Conservation (phyloP, 2,113 vertebrate species). For the Epinephelus fuscoguttatus region DNA sequence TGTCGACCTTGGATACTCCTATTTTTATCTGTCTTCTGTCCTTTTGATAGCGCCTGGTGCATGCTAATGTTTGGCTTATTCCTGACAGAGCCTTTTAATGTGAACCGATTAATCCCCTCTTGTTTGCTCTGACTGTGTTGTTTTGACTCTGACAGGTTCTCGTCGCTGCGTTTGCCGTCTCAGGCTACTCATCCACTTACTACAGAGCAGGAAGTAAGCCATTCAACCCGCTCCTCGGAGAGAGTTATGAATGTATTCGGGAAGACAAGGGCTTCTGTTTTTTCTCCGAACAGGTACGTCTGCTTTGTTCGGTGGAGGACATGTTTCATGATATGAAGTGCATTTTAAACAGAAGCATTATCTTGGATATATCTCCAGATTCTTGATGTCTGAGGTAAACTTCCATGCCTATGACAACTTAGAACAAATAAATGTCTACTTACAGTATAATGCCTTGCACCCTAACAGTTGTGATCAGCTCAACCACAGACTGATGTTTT, state of each 20-base stretch:
- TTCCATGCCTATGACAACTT: too few relatives aligned
- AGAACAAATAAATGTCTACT: too few relatives aligned
- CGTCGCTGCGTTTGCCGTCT: conserved; percentile 97
- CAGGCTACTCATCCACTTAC: conserved; percentile 97
- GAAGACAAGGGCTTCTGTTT: conserved; percentile 99
- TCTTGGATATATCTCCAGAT: background rate
- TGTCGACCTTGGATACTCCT: conserved; percentile 33
- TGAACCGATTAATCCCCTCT: conserved; percentile 12
- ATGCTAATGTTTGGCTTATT: conserved; percentile 45
- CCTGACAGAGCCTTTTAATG: conserved; percentile 17
- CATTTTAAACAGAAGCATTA: background rate
- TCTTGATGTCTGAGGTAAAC: background rate
- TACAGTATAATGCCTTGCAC: too few relatives aligned
- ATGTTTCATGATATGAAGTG: background rate
- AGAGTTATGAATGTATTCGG: conserved; percentile 97
- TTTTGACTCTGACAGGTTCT: conserved; percentile 87
- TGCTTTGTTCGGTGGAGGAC: background rate
- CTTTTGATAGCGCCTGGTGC: background rate
- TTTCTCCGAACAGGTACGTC: conserved; percentile 95
- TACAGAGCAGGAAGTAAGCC: conserved; percentile 99
- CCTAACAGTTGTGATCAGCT: too few relatives aligned
- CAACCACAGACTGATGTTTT: background rate
- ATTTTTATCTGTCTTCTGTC: conserved; percentile 25
- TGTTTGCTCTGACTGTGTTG: conserved; percentile 24
- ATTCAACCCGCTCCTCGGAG: conserved; percentile 98